phyloP scores from a whole-genome alignment of 2,113 vertebrate genomes.

The Hoplias malabaricus region DNA sequence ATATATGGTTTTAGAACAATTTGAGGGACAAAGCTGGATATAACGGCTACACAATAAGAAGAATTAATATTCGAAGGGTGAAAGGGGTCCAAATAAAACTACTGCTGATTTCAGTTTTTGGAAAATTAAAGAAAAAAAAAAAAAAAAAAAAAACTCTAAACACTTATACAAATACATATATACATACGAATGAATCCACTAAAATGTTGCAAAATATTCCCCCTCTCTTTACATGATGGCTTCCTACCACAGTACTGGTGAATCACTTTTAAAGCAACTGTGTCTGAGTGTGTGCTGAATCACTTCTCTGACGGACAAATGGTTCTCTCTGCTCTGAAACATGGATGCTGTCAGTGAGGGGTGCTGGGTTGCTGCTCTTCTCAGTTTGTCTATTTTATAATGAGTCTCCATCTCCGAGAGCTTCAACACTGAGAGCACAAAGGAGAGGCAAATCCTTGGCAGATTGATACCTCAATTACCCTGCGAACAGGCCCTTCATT shows the following conservation, averaged over 20 bases:
- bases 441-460: slow-evolving; percentile 8
- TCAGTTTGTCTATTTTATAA: slow-evolving; percentile 28
- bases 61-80: no score
- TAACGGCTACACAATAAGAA: no score
- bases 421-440: slow-evolving; percentile 7
- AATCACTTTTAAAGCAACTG: slow-evolving; percentile 3
- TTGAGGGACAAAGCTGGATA: no score
- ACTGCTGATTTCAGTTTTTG: background rate
- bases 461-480: slow-evolving; percentile 48
- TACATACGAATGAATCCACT: no score
- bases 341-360: slow-evolving; percentile 1
- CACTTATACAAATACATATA: no score
- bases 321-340: background rate
- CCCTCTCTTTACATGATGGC: background rate
- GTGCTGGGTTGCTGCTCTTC: slow-evolving; percentile 15
- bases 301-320: background rate
- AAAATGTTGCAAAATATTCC: background rate
- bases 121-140: background rate
- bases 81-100: no score
- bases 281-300: background rate
- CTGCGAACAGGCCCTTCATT: slow-evolving; percentile 25
- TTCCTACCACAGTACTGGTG: background rate
- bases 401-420: slow-evolving; percentile 27
- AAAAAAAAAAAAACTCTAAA: no score
- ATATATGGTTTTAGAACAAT: no score